phyloP scores from a whole-genome alignment of 2,888 invertebrate species.

The Hirtodrosophila alboralis region DNA sequence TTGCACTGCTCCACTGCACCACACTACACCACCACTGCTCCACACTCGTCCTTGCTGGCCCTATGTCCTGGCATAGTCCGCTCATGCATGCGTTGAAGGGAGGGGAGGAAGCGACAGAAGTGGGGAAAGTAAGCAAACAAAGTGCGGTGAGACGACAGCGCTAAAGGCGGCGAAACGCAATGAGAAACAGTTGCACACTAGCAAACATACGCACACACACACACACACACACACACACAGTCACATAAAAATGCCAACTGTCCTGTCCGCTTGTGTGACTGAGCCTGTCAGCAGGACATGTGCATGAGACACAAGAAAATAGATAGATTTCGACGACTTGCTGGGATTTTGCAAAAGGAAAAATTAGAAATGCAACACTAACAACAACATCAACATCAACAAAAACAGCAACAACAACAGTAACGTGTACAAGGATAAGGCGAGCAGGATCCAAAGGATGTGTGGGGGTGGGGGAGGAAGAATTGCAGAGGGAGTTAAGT shows the following conservation, averaged over 20 bases:
- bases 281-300: constrained; percentile 76
- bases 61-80: constrained; percentile 2
- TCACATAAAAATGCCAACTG: constrained; percentile 73
- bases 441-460: too few species aligned
- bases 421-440: too few species aligned
- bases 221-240: constrained; percentile 16
- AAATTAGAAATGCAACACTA: constrained; percentile 53
- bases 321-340: constrained; percentile 66
- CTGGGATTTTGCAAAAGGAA: constrained; percentile 43
- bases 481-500: constrained; percentile 9
- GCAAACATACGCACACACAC: constrained; percentile 16
- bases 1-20: too few species aligned
- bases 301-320: constrained; percentile 64
- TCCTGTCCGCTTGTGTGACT: constrained; percentile 74
- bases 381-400: constrained; percentile 5
- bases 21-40: too few species aligned
- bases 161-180: constrained; percentile 69
- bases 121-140: constrained; percentile 43
- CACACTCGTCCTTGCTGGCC: constrained; percentile 10
- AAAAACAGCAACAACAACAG: background rate
- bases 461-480: background rate
- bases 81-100: background rate
- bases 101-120: constrained; percentile 19
- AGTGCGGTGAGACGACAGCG: constrained; percentile 23
- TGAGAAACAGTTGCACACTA: constrained; percentile 35